These are phyloP conservation scores for Xanthorhoe designata DNA, from an alignment of 2,888 invertebrate genomes.

Conservation along the genomic window DNA sequence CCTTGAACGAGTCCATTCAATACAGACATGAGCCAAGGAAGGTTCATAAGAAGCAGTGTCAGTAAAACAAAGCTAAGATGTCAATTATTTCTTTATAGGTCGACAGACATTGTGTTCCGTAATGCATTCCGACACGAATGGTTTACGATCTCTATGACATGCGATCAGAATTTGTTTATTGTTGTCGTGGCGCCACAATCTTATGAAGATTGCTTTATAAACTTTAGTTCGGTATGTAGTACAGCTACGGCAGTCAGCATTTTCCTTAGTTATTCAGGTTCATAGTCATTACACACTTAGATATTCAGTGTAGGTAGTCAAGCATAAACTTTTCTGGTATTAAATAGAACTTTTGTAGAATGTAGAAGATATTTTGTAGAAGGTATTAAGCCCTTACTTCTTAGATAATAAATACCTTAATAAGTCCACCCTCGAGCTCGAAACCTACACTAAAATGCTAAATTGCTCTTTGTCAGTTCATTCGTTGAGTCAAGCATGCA, in stretches of 20 bases:
- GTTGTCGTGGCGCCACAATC: neutral
- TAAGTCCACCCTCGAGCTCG: neutral
- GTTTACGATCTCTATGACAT: neutral
- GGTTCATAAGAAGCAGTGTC: neutral
- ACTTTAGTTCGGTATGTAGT: neutral
- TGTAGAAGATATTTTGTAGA: no score
- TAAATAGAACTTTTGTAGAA: neutral
- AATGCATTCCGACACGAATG: neutral
- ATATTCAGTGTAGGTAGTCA: no score
- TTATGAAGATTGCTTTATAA: neutral
- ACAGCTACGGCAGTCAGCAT: no score
- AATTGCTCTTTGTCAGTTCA: neutral
- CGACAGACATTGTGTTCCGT: neutral
- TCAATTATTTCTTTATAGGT: neutral
- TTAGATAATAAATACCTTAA: neutral
- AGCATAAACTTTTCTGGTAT: no score
- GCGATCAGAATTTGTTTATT: neutral
- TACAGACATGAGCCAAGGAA: conserved; percentile 36
- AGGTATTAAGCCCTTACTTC: neutral
- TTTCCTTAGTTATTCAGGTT: no score
- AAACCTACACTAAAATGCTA: neutral
- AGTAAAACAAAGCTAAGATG: neutral
- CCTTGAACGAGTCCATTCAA: conserved; percentile 59
- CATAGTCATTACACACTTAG: no score
- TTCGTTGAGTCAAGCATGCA: neutral